phyloP scores from a whole-genome alignment of 2,113 vertebrate species.

The Trematomus loennbergii region DNA sequence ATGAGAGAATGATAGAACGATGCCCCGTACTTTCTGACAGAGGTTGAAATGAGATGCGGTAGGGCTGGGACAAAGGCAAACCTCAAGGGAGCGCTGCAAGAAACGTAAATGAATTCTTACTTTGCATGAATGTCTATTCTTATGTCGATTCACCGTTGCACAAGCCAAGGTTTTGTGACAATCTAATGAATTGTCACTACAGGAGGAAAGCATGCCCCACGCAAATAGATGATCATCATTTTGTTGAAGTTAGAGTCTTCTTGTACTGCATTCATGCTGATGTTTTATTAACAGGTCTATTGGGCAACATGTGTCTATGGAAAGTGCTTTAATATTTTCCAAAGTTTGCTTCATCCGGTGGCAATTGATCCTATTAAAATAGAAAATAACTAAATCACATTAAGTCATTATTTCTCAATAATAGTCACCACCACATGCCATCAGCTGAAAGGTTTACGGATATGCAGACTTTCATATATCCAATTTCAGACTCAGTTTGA shows the following conservation, averaged over 20 bases:
- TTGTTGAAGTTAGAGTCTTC: not conserved
- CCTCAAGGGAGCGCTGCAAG: slow-evolving; percentile 65
- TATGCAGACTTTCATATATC: not conserved
- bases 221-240: not conserved
- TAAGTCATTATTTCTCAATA: not conserved
- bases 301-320: not conserved
- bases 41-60: slow-evolving; percentile 63
- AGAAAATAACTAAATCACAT: not conserved
- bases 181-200: slow-evolving; percentile 72
- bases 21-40: slow-evolving; percentile 41
- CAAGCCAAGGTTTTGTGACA: slow-evolving; percentile 80
- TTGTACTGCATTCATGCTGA: not conserved
- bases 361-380: not conserved
- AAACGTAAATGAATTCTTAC: slow-evolving; percentile 77
- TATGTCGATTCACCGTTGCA: slow-evolving; percentile 67
- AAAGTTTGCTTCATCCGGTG: not conserved
- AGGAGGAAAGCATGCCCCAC: slow-evolving; percentile 28
- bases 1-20: slow-evolving; percentile 65
- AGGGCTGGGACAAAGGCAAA: slow-evolving; percentile 62
- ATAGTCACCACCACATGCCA: not conserved
- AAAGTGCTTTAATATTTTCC: not conserved
- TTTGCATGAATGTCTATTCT: slow-evolving; percentile 66
- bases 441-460: not conserved
- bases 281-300: not conserved
- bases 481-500: not conserved